Evolutionary conservation across 1,140 invertebrate species (phyloP), one percentile per base, ranked within the genome.

Genomic region (Trachymyrmex septentrionalis): DNA sequence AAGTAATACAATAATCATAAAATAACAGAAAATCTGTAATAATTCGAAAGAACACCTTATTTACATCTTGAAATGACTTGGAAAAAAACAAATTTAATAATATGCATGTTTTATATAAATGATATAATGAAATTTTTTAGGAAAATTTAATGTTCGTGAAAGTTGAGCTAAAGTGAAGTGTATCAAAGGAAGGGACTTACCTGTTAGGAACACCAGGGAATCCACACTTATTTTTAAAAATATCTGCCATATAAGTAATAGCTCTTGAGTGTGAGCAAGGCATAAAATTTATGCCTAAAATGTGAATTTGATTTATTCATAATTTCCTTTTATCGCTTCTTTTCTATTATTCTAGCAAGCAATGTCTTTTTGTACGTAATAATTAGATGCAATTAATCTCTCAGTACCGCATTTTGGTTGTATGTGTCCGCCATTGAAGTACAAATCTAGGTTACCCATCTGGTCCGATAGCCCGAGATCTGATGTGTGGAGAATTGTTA

Each of bases 351-450:
- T 80, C 5, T 69, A 34, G 19, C 30, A 24, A 9, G 1, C n/a
- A 80, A 12, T 6, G 6, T 19, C 12, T 50, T 14, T 14, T 7
- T 14, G 0, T 21, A 67, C n/a, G 3, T 6, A 10, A 24, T 38
- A 69, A 34, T 67, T 44, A 50, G 19, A 55, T 14, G 61, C 19
- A 63, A 71, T 48, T 71, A 14, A 59, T 59, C 4, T 73, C 27
- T 57, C n/a, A 44, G 38, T 44, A 82, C 87, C 10, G 61, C 88
- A 90, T 16, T 27, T 50, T 12, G 88, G 88, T 72, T 90, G 87
- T 3, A 0, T 0, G 0, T 0, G 0, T 66, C 77, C 86, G 1
- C 27, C 19, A 24, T 64, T 24, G 19, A 86, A 66, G n/a, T 75
- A 44, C 2, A 86, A 48, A 30, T 84, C 27, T n/a, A n/a, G 0